phyloP scores from a whole-genome alignment of 2,797 vertebrate species.

The Danio aesculapii region DNA sequence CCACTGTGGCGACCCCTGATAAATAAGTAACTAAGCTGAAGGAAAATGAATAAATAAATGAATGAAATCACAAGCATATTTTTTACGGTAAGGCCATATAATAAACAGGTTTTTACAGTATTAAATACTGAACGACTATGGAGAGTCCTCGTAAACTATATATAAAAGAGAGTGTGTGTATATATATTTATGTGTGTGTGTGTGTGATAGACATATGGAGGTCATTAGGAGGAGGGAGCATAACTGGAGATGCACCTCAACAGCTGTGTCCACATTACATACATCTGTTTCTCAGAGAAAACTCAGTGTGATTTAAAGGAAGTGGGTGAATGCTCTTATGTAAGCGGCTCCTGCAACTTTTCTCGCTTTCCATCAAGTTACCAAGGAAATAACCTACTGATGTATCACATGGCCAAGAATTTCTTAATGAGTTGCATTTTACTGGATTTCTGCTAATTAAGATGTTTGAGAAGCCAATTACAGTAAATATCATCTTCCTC shows the following conservation, averaged over 20 bases:
- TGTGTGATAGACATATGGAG: slow-evolving; percentile 57
- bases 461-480: slow-evolving; percentile 51
- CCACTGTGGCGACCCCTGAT: too few species aligned
- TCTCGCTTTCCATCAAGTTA: slow-evolving; percentile 32
- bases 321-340: slow-evolving; percentile 23
- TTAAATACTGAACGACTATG: too few species aligned
- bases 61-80: too few species aligned
- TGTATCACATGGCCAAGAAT: slow-evolving; percentile 44
- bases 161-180: background rate
- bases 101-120: too few species aligned
- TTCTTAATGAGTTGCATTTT: slow-evolving; percentile 47
- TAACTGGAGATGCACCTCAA: slow-evolving; percentile 53
- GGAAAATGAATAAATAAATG: too few species aligned
- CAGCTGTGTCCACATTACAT: slow-evolving; percentile 59
- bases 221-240: slow-evolving; percentile 58
- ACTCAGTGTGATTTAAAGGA: slow-evolving; percentile 47
- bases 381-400: slow-evolving; percentile 49
- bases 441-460: slow-evolving; percentile 47
- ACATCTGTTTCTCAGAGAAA: slow-evolving; percentile 57
- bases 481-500: slow-evolving; percentile 42
- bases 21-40: too few species aligned
- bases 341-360: slow-evolving; percentile 29
- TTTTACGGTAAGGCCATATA: too few species aligned
- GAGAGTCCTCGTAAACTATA: too few species aligned
- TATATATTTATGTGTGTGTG: slow-evolving; percentile 10